A percentile compares a stretch with the other conserved stretches of the same genome.
phyloP scores from a whole-genome alignment of 2,113 vertebrate genomes.

The Rhinichthys klamathensis region DNA sequence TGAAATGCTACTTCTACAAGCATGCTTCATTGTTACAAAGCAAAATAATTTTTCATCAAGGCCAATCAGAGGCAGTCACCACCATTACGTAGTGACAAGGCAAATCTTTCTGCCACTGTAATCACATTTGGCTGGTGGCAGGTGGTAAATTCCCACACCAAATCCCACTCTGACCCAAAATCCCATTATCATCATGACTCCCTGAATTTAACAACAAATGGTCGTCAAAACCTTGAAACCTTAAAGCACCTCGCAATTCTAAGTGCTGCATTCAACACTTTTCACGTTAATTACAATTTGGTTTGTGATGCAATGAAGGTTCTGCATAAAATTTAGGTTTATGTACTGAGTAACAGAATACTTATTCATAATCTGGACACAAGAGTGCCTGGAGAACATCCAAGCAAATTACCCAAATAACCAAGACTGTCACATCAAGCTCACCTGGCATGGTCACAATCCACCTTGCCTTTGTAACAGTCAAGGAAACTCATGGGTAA shows the following conservation, averaged over 20 bases:
- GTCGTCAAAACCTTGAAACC: not conserved
- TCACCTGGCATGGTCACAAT: conserved; percentile 85
- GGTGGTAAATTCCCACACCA: not conserved
- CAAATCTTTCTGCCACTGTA: not conserved
- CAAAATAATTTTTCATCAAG: not conserved
- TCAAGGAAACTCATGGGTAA: conserved; percentile 83
- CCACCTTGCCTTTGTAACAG: conserved; percentile 85
- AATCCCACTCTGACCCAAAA: not conserved
- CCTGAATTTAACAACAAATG: not conserved
- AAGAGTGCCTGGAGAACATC: not conserved
- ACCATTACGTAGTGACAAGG: not conserved
- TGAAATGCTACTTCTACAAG: not conserved
- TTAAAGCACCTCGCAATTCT: not conserved
- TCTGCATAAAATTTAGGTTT: too few relatives aligned
- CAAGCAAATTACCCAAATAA: not conserved
- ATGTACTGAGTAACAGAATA: not conserved
- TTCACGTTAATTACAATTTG: too few relatives aligned
- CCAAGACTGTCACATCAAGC: conserved; percentile 8
- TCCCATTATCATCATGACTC: not conserved
- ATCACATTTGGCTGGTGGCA: not conserved
- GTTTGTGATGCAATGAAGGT: too few relatives aligned
- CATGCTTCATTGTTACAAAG: not conserved
- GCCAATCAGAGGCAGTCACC: too few relatives aligned
- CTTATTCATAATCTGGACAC: not conserved
- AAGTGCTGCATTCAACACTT: not conserved